Base-by-base conservation (phyloP, 2,797 vertebrate genomes). In the Cygnus olor region DNA sequence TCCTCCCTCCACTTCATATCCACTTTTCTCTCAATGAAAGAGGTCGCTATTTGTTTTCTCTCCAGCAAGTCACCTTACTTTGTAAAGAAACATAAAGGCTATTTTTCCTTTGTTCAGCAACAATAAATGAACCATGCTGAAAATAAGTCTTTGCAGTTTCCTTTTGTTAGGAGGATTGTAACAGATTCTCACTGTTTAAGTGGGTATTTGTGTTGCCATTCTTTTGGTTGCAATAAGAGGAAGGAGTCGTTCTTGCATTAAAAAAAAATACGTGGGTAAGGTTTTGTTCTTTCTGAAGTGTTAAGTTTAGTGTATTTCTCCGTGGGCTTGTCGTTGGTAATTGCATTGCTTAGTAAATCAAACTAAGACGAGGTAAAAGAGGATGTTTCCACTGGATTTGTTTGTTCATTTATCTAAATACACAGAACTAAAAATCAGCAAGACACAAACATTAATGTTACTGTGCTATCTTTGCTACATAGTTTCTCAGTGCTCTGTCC, bases 311-410 rank as follows among this genome's bases (percentile, higher is more conserved):
- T 95, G 64, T 49, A 71, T 96, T 95, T 83, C 87, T 91, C 68
- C 64, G 64, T 86, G 90, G 83, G 85, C 69, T 93, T 96, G 97
- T 97, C 97, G 71, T 89, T 72, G 78, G 79, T 94, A 96, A 96
- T 97, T 97, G 87, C 83, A 60, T 86, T 94, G 82, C 72, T 97
- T 97, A 97, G 96, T 97, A 96, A 94, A 97, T 97, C 95, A 96
- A 85, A 72, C 66, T 32, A 71, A 93, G 92, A 92, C 85, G 89
- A 92, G 79, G 89, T 91, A 90, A 93, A 92, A 90, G 89, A 92
- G 90, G 85, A 80, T 90, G 91, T 93, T 93, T 96, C 92, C 80
- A 36, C 83, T 78, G 79, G 95, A 84, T 95, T 68, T 91, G 74
- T 91, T 92, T 90, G 76, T 57, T 87, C 78, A 53, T 94, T 93